Evolutionary conservation across 2,113 vertebrate species (phyloP), one percentile per base, ranked within the genome.

Genomic region (Oplegnathus fasciatus): DNA sequence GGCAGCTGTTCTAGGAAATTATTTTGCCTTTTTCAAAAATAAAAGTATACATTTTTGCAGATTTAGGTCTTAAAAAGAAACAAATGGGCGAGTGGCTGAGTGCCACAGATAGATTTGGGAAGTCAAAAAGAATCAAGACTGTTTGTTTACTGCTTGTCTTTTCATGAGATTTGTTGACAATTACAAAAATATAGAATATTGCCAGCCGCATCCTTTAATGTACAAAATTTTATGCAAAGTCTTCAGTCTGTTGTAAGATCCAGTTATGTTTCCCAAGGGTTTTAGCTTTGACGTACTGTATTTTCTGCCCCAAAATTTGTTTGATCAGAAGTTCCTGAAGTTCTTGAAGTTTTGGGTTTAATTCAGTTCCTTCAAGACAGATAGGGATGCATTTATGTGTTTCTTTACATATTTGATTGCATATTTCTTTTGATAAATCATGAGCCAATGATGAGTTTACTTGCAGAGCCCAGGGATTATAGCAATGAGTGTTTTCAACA

Each of bases 401-500:
- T 28, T 42, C 26, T 62, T 60, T 30, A 18, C 9, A 62, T 70
- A 69, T 62, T 69, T 40, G 17, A 75, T 46, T 26, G 40, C 30
- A 40, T 9, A 2, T 76, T 60, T 30, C 30, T 32, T 75, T 62
- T 44, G 34, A 83, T 54, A 22, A 68, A 61, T 61, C 10, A 40
- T 13, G 10, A 72, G 24, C 8, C 28, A 26, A 13, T 34, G 34
- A 57, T 55, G 28, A 46, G 46, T 77, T 83, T 32, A 69, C 34
- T 55, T 34, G 17, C 4, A 7, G 24, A 68, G 46, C 66, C 2
- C n/a, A 18, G 40, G 42, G 37, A 37, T 30, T 50, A 24, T 2
- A 5, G 24, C 30, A 18, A 17, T 15, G 4, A 30, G 9, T 54
- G 26, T 54, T 50, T 60, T 40, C 7, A 60, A 37, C 8, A 10